Conservation (phyloP, 2,113 vertebrate species). For the Lagopus leucura region DNA sequence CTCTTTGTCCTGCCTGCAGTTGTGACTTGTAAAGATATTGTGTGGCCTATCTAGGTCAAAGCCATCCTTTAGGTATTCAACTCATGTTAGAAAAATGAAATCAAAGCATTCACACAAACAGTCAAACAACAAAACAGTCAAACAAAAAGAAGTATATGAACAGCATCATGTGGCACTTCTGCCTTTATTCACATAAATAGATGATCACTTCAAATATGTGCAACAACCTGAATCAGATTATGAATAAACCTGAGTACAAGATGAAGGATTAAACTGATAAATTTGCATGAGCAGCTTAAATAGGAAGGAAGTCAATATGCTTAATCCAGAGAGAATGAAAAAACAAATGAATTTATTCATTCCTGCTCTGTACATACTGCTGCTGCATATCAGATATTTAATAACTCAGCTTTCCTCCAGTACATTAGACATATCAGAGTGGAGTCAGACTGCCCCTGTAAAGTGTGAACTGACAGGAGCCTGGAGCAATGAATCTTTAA, state of each 20-base stretch:
- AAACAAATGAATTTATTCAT: conserved; percentile 10
- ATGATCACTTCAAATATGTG: conserved; percentile 42
- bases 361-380: conserved; percentile 10
- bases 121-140: background rate
- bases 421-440: conserved; percentile 48
- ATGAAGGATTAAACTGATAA: conserved; percentile 26
- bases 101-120: background rate
- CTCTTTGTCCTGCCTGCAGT: background rate
- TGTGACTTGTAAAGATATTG: background rate
- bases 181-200: conserved; percentile 30
- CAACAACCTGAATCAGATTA: conserved; percentile 33
- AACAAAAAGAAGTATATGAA: background rate
- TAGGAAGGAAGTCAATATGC: conserved; percentile 10
- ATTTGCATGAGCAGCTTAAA: conserved; percentile 32
- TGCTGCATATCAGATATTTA: conserved; percentile 38
- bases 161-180: background rate
- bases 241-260: conserved; percentile 51
- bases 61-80: background rate
- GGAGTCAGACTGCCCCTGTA: background rate
- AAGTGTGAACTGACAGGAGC: conserved; percentile 42
- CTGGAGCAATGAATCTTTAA: background rate
- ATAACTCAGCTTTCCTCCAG: conserved; percentile 36
- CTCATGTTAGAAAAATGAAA: background rate
- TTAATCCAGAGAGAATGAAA: conserved; percentile 55
- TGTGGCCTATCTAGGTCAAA: background rate